Percentiles rank a stretch among this genome's conserved stretches.
These are phyloP conservation scores for Trachelus iudaicus DNA, from an alignment of 2,888 invertebrate species.

Conservation along the genomic window DNA sequence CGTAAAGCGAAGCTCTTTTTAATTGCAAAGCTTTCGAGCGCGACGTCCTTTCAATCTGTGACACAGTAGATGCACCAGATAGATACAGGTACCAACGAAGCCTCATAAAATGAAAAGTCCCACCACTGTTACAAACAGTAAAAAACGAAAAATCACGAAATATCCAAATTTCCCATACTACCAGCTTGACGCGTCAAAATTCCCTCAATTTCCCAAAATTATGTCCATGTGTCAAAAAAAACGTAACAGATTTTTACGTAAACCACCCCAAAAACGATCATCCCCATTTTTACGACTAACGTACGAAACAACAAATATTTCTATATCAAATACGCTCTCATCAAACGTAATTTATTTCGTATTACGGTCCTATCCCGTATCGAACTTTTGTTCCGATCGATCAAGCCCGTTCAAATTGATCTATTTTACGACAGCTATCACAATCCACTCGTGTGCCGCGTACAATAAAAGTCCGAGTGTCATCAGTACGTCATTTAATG, in stretches of 20 bases:
- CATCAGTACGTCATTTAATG: slow-evolving; percentile 6
- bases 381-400: slow-evolving; percentile 23
- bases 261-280: neutral
- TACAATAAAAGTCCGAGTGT: slow-evolving; percentile 1
- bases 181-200: neutral
- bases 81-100: neutral
- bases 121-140: neutral
- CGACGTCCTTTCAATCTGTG: slow-evolving; percentile 6
- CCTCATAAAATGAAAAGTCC: neutral
- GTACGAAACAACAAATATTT: neutral
- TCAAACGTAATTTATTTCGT: slow-evolving; percentile 26
- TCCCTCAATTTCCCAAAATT: neutral
- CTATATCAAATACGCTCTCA: neutral
- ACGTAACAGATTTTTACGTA: neutral
- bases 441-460: neutral
- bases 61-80: neutral
- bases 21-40: slow-evolving; percentile 3
- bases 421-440: neutral
- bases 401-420: slow-evolving; percentile 1
- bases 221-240: neutral
- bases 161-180: neutral
- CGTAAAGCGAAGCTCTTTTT: slow-evolving; percentile 3
- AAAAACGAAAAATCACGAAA: neutral
- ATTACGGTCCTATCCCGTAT: slow-evolving; percentile 26
- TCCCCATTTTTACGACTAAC: neutral